phyloP scores from a whole-genome alignment of 2,113 vertebrate genomes.

The Galeopterus variegatus region DNA sequence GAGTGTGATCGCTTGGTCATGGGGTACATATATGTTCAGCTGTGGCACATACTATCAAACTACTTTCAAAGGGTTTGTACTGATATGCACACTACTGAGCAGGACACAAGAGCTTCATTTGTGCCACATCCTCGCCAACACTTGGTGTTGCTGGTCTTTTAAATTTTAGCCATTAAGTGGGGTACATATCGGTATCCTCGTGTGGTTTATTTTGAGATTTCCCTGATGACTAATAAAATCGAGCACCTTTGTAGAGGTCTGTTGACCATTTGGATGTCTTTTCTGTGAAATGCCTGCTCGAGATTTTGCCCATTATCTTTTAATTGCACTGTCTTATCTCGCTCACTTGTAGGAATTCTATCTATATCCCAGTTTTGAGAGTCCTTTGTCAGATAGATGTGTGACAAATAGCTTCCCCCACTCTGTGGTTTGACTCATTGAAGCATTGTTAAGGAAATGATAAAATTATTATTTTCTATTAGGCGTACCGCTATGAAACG shows the following conservation, averaged over 20 bases:
- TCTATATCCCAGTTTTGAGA: not conserved
- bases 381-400: not conserved
- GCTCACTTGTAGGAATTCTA: not conserved
- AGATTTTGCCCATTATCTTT: not conserved
- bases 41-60: not conserved
- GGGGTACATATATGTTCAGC: not conserved
- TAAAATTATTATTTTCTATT: not conserved
- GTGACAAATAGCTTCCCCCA: not conserved
- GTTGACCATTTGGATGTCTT: not conserved
- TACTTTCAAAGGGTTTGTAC: not conserved
- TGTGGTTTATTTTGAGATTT: not conserved
- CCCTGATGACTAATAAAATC: not conserved
- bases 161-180: not conserved
- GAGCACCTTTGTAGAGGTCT: not conserved
- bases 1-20: not conserved
- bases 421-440: not conserved
- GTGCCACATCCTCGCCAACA: not conserved
- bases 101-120: not conserved
- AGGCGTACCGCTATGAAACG: not conserved
- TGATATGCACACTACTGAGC: not conserved
- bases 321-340: not conserved
- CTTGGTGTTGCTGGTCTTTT: not conserved
- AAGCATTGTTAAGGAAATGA: not conserved
- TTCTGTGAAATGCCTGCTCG: not conserved
- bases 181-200: not conserved